A percentile compares a stretch with the other conserved stretches of the same genome.
phyloP scores from a whole-genome alignment of 1,140 invertebrate species.

The Drosophila guanche region DNA sequence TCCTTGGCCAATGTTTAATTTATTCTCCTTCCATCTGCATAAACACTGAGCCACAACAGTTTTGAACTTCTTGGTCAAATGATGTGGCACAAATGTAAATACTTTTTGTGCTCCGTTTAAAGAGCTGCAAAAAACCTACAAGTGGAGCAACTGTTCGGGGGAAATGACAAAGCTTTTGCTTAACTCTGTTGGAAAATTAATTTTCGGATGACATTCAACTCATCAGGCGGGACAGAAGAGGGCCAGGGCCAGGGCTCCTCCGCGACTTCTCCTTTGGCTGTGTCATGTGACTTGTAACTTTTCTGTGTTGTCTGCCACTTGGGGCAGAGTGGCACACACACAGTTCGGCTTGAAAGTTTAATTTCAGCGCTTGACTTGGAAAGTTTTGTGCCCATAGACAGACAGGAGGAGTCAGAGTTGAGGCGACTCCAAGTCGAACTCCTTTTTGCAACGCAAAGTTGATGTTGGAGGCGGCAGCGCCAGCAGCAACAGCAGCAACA shows the following conservation, averaged over 20 bases:
- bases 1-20: too few species aligned
- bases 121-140: constrained; percentile 61
- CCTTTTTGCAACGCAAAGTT: constrained; percentile 21
- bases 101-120: constrained; percentile 21
- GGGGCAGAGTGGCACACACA: constrained; percentile 28
- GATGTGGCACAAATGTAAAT: constrained; percentile 56
- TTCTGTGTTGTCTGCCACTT: constrained; percentile 48
- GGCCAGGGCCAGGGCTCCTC: constrained; percentile 15
- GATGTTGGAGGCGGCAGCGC: constrained; percentile 27
- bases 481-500: constrained; percentile 24
- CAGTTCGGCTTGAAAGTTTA: constrained; percentile 72
- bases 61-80: constrained; percentile 67
- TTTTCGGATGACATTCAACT: constrained; percentile 57
- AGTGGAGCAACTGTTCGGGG: constrained; percentile 54
- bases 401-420: constrained; percentile 17
- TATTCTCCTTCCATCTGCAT: too few species aligned
- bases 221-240: constrained; percentile 27
- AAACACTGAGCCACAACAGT: constrained; percentile 22
- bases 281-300: constrained; percentile 80
- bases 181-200: constrained; percentile 69
- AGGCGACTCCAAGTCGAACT: not conserved
- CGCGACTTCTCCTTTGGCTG: constrained; percentile 29
- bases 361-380: constrained; percentile 77
- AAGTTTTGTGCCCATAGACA: constrained; percentile 49
- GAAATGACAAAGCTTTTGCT: constrained; percentile 45